Conservation (phyloP, 2,797 vertebrate species). For the Pipistrellus kuhlii region DNA sequence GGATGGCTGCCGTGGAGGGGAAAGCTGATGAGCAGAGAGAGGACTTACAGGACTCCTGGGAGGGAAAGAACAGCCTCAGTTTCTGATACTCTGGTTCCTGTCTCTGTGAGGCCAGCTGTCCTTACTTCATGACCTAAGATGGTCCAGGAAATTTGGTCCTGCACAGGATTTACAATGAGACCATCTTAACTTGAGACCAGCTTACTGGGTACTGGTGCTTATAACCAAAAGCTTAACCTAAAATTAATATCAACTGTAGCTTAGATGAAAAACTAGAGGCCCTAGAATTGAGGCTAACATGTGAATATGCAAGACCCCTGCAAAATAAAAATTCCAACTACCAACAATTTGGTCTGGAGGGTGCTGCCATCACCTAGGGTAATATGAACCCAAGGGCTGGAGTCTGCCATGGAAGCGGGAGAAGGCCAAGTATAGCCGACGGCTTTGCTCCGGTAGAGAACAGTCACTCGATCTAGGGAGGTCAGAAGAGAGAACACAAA, state of each 20-base stretch:
- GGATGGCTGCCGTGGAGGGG: background rate
- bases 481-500: slow-evolving; percentile 80
- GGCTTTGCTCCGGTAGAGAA: slow-evolving; percentile 95
- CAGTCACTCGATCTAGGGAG: slow-evolving; percentile 92
- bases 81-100: background rate
- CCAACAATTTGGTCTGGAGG: slow-evolving; percentile 95
- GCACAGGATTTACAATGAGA: background rate
- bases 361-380: slow-evolving; percentile 93
- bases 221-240: slow-evolving; percentile 33
- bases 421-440: slow-evolving; percentile 93
- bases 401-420: slow-evolving; percentile 88
- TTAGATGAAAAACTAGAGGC: slow-evolving; percentile 44
- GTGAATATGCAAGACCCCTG: slow-evolving; percentile 62
- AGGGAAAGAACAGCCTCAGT: background rate
- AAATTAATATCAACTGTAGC: background rate
- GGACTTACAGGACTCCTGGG: background rate
- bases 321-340: slow-evolving; percentile 87
- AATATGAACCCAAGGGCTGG: slow-evolving; percentile 95
- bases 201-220: background rate
- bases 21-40: background rate
- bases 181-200: background rate
- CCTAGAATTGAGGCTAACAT: background rate
- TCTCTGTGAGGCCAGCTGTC: background rate
- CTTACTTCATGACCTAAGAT: slow-evolving; percentile 5
- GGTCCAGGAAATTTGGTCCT: background rate